Evolutionary conservation across 1,140 invertebrate species (phyloP), one percentile per base, ranked within the genome.

Genomic region (Hylyphantes graminicola): DNA sequence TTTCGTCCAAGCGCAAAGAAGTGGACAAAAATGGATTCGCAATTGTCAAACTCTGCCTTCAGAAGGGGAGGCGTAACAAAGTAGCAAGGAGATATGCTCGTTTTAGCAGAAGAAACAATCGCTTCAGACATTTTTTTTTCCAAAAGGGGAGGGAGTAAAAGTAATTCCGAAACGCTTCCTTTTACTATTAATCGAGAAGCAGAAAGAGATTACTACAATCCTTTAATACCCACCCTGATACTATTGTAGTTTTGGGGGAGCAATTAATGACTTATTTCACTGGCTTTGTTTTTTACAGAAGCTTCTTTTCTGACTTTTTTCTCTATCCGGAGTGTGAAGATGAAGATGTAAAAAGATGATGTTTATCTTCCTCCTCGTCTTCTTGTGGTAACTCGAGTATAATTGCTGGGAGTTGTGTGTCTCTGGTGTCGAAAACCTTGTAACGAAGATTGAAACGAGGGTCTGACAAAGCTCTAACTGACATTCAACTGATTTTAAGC

Each of bases 21-120:
- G 70, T 73, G 70, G 70, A 7, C 21, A 17, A 73, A 73, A 73
- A 73, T 73, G 70, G 70, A 51, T 12, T 12, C 57, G 57, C 17
- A 17, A 61, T 6, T 15, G 17, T 17, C 12, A 61, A 35, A 35
- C 35, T 35, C 12, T 57, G 17, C 51, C 53, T 3, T 9, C 17
- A 35, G 21, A 0, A 9, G 13, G n/a, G 15, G 12, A 15, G 15
- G 74, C 74, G 74, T 76, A 76, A 76, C 54, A 48, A 63, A 63
- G 74, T 76, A 76, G 74, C 74, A 61, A 76, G 59, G 59, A 76
- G 74, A 61, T 63, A 76, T 76, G 74, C 57, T 76, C 74, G 57
- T 76, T 63, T 76, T 76, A 63, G 59, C 74, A 76, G 72, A 17
- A 76, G 59, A 76, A 74, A 63, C 35, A 35, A 35, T 35, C 5